phyloP scores from a whole-genome alignment of 1,140 invertebrate species.

The Chrysopa pallens region DNA sequence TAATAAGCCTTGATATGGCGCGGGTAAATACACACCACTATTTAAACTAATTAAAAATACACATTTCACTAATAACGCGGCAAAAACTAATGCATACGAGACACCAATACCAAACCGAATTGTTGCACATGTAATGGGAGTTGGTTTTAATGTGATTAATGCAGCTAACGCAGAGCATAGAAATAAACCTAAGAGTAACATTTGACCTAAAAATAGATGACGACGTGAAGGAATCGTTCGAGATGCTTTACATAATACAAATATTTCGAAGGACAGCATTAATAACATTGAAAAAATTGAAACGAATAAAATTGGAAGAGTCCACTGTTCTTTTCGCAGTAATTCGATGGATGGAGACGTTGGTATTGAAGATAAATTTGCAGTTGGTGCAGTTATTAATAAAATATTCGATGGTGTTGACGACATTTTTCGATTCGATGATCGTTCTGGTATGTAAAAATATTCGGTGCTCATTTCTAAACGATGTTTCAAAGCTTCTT shows the following conservation, averaged over 20 bases:
- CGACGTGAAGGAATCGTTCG: slow-evolving; percentile 64
- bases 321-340: slow-evolving; percentile 62
- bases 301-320: slow-evolving; percentile 62
- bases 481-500: slow-evolving; percentile 18
- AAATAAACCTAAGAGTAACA: slow-evolving; percentile 74
- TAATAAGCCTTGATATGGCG: slow-evolving; percentile 75
- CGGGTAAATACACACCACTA: slow-evolving; percentile 80
- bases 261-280: slow-evolving; percentile 71
- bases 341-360: slow-evolving; percentile 17
- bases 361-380: slow-evolving; percentile 12
- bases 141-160: slow-evolving; percentile 60
- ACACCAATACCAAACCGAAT: slow-evolving; percentile 72
- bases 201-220: slow-evolving; percentile 80
- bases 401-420: slow-evolving; percentile 10
- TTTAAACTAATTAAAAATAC: slow-evolving; percentile 84
- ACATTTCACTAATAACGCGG: slow-evolving; percentile 81
- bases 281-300: slow-evolving; percentile 60
- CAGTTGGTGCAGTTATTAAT: slow-evolving; percentile 10
- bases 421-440: slow-evolving; percentile 14
- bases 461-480: slow-evolving; percentile 61
- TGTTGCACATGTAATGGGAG: slow-evolving; percentile 61
- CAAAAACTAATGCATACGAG: slow-evolving; percentile 76
- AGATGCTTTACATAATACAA: slow-evolving; percentile 75
- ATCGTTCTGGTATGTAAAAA: slow-evolving; percentile 40
- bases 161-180: slow-evolving; percentile 63